Base-by-base conservation (phyloP, 2,888 invertebrate species). In the Ochropacha duplaris region DNA sequence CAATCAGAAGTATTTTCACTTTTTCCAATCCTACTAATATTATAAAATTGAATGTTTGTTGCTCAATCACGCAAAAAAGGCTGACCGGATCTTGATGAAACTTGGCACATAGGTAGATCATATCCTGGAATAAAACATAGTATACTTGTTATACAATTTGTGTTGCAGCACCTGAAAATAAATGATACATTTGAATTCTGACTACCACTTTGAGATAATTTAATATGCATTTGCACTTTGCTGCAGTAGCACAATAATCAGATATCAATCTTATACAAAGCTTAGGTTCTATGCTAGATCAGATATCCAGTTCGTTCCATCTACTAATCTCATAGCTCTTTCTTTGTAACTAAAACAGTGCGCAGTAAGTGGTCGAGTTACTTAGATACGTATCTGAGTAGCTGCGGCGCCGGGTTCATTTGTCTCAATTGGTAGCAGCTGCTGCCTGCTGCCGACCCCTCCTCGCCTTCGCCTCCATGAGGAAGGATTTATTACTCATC, bases 401-500 rank as follows among this genome's bases (percentile, higher is more conserved):
- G 61, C 56, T 14, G 60, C 76, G 89, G 90, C 90, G 88, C 89
- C 90, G 84, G 61, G 67, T 71, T 87, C 85, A 86, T 88, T 89
- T 83, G 81, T 81, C 72, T 85, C 89, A 90, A 90, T 90, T 89
- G 87, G 75, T 68, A 67, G 72, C 88, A 86, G 84, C 87, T 87
- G 87, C 79, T 74, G 71, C 64, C 69, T 71, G 84, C 87, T 87
- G 87, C 79, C 74, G 71, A 65, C 69, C 72, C 73, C 75, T 65
- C 67, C 74, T 66, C 67, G 67, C 65, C 44, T 19, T 19, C 19
- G 71, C 70, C 73, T 70, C 75, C 72, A 71, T 64, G 68, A 50
- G 64, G 66, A 71, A 70, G 74, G 76, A 76, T 73, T 78, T 73
- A 74, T 44, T 44, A 72, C 69, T 71, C 69, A 69, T 65, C 65